These are phyloP conservation scores for Eulemur coronatus DNA, from an alignment of 2,797 vertebrate species.

Conservation along the genomic window DNA sequence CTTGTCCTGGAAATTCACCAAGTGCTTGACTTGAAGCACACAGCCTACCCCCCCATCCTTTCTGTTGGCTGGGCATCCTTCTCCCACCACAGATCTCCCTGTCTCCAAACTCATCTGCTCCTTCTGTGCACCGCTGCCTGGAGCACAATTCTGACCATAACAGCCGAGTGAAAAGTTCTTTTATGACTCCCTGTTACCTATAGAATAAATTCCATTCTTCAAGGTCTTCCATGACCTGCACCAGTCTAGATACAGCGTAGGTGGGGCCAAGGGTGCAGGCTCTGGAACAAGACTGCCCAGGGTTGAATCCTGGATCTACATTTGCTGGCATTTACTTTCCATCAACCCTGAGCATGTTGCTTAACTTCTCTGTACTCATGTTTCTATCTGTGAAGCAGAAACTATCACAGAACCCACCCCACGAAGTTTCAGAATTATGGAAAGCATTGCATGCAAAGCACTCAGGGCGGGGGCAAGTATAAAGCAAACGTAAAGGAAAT, in stretches of 20 bases:
- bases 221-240: neutral
- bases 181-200: neutral
- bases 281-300: neutral
- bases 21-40: neutral
- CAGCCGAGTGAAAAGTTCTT: neutral
- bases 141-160: neutral
- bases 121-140: neutral
- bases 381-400: neutral
- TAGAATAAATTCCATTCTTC: neutral
- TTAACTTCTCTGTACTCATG: neutral
- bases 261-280: neutral
- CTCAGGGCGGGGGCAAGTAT: neutral
- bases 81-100: neutral
- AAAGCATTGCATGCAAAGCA: neutral
- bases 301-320: neutral
- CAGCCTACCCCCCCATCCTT: neutral
- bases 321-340: neutral
- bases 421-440: neutral
- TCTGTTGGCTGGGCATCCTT: neutral
- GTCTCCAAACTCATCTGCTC: neutral
- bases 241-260: neutral
- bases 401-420: neutral
- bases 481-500: neutral
- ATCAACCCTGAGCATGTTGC: neutral
- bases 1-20: constrained; percentile 63